Evolutionary conservation across 2,113 vertebrate species (phyloP).

Genomic region (Centropus bengalensis): DNA sequence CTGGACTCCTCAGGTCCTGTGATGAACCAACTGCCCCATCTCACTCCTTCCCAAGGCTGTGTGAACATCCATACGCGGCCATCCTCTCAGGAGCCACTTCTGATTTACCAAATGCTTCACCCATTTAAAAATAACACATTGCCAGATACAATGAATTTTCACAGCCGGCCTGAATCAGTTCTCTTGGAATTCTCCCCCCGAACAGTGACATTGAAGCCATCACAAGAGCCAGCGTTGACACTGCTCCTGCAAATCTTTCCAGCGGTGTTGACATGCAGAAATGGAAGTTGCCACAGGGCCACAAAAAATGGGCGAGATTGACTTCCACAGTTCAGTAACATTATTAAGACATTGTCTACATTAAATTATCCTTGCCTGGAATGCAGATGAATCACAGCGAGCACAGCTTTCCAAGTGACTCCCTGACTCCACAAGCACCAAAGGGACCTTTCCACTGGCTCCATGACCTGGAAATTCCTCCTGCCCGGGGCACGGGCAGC

Average conservation of each 20-base stretch:
- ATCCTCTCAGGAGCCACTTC: not conserved
- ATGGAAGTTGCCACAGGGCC: not conserved
- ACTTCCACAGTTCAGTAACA: not conserved
- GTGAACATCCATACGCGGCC: accelerated
- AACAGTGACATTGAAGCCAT: accelerated
- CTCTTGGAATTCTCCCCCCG: not conserved
- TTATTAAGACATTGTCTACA: not conserved
- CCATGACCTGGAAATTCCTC: not conserved
- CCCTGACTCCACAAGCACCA: not conserved
- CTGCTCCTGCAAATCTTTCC: not conserved
- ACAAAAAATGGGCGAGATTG: not conserved
- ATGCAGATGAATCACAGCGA: conserved; percentile 32
- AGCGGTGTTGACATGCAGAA: not conserved
- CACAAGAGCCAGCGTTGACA: not conserved
- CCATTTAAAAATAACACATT: accelerated
- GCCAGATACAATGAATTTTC: accelerated
- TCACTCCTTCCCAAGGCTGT: accelerated
- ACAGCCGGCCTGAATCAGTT: accelerated
- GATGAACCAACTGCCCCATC: accelerated
- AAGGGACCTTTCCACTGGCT: not conserved
- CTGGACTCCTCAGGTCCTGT: accelerated
- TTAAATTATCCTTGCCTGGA: not conserved
- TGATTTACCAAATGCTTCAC: accelerated
- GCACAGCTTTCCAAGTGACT: not conserved
- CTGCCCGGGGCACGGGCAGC: accelerated